Conservation (phyloP, 2,888 invertebrate genomes). For the Drosophila hamatofila region DNA sequence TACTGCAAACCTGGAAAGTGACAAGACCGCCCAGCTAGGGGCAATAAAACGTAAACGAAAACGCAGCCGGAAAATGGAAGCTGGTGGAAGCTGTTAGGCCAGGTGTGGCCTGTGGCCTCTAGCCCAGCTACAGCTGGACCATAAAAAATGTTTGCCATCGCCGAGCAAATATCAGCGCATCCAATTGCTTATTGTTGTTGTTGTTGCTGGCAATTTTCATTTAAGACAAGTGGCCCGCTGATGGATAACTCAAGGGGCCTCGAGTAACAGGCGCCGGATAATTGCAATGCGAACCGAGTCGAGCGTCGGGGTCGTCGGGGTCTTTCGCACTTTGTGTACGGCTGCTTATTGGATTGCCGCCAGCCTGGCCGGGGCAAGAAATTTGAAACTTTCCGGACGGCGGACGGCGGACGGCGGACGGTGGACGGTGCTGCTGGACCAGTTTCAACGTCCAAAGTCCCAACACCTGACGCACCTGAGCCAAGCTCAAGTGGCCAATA, state of each 20-base stretch:
- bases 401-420: conserved; percentile 1
- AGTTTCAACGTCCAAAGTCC: neutral
- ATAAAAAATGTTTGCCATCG: conserved; percentile 42
- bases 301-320: neutral
- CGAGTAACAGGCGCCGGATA: conserved; percentile 47
- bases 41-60: conserved; percentile 33
- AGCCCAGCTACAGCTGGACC: conserved; percentile 12
- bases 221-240: conserved; percentile 57
- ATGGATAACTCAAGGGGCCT: conserved; percentile 66
- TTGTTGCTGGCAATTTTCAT: conserved; percentile 53
- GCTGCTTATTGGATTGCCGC: conserved; percentile 48
- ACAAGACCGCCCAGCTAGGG: conserved; percentile 31
- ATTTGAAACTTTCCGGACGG: conserved; percentile 67
- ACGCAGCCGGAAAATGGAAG: conserved; percentile 4
- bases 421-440: neutral
- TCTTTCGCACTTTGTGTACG: conserved; percentile 23
- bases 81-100: neutral
- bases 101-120: conserved; percentile 33
- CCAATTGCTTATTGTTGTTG: conserved; percentile 31
- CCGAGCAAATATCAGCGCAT: conserved; percentile 48
- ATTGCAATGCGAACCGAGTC: conserved; percentile 63
- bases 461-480: conserved; percentile 55
- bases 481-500: conserved; percentile 57
- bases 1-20: conserved; percentile 18
- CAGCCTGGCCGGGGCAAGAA: conserved; percentile 28